Conservation (phyloP, 2,113 vertebrate species). For the Epinephelus moara region DNA sequence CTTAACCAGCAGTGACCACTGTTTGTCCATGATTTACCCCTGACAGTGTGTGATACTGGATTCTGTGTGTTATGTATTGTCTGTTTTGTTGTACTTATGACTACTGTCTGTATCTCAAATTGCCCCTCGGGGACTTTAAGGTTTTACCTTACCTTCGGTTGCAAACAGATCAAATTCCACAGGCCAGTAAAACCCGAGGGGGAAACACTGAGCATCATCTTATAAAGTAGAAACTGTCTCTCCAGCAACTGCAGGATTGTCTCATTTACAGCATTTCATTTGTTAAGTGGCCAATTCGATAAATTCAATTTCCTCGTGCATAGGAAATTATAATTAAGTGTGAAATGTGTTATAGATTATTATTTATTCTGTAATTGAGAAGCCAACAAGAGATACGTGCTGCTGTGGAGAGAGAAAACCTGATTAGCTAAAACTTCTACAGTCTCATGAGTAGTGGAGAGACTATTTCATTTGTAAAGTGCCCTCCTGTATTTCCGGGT, state of each 20-base stretch:
- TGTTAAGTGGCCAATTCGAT: constrained; percentile 35
- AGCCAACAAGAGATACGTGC: neutral
- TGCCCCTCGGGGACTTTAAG: too few relatives aligned
- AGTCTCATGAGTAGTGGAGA: neutral
- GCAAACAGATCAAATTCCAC: neutral
- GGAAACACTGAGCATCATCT: neutral
- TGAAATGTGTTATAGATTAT: constrained; percentile 43
- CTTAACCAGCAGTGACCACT: too few relatives aligned
- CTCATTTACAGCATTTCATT: constrained; percentile 36
- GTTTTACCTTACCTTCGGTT: neutral
- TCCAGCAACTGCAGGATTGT: constrained; percentile 14
- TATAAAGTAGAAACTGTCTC: constrained; percentile 1
- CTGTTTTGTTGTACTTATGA: too few relatives aligned
- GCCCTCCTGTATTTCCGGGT: neutral
- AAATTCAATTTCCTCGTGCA: constrained; percentile 16
- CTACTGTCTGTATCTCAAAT: too few relatives aligned
- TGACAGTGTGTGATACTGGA: too few relatives aligned
- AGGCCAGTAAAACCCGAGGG: neutral
- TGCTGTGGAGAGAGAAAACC: constrained; percentile 11
- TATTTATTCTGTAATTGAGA: constrained; percentile 26
- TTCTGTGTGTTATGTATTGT: too few relatives aligned
- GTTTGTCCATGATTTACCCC: too few relatives aligned
- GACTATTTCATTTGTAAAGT: neutral
- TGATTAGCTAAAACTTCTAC: neutral
- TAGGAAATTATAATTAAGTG: constrained; percentile 34